Evolutionary conservation across 2,797 vertebrate genomes (phyloP), one percentile per base, ranked within the genome.

Genomic region (Mus minutoides): DNA sequence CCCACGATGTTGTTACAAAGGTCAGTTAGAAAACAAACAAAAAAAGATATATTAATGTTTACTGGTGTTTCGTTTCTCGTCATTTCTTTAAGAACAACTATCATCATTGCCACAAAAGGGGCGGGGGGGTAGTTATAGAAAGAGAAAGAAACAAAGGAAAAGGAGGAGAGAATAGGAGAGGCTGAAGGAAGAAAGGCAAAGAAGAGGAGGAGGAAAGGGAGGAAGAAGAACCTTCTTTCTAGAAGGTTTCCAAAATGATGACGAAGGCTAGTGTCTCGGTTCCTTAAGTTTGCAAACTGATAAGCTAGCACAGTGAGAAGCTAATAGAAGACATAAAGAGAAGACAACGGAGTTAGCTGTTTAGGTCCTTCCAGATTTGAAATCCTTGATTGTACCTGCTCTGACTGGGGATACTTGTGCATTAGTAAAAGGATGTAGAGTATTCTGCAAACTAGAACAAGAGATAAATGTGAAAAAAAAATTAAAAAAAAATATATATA

Each of bases 11-110:
- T 92, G 43, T 93, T 75, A 58, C 10, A 80, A 96, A 79, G 40
- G n/a, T 87, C n/a, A 95, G 26, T 60, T 82, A 80, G 3, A 76
- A 13, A 34, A 54, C n/a, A n/a, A n/a, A n/a, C n/a, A 54, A 8
- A 90, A 89, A 52, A 9, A 6, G 11, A 86, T 84, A 92, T 58
- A 88, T 62, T 85, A 94, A 91, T 85, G 31, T 75, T 85, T 94
- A 26, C 78, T 88, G 4, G 43, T 93, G 37, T 71, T 92, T 86
- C 80, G 3, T 49, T 96, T 94, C 21, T 79, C 21, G 46, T 83
- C 49, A 64, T 82, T 86, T 75, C 71, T 86, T 82, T 37, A 76
- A 88, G 29, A 83, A 86, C 14, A 80, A 54, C 69, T 14, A 82
- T 87, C 89, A 91, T 71, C n/a, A 22, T 60, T n/a, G 14, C 83